Percentiles rank a stretch among this genome's conserved stretches.
These are phyloP conservation scores for Nanorana parkeri DNA, from an alignment of 2,113 vertebrate species.

Conservation along the genomic window DNA sequence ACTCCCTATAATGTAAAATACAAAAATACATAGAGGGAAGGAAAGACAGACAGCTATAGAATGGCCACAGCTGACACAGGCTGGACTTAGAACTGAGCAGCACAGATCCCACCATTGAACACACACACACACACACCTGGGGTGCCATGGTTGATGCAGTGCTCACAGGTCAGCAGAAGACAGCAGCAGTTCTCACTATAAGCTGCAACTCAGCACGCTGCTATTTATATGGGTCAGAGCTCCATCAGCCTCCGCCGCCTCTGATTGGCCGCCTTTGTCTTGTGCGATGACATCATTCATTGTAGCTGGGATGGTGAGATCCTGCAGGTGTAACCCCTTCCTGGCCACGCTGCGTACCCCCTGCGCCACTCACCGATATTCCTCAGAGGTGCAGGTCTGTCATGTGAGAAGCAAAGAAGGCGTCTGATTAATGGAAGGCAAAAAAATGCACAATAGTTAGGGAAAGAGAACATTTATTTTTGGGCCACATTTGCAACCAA, in stretches of 20 bases:
- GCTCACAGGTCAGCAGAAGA: not conserved
- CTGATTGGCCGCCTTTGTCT: constrained; percentile 35
- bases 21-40: no score
- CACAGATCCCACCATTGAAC: no score
- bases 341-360: not conserved
- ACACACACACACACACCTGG: no score
- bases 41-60: not conserved
- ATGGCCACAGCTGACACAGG: not conserved
- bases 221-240: constrained; percentile 44
- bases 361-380: not conserved
- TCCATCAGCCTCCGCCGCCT: not conserved
- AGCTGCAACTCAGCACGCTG: constrained; percentile 9
- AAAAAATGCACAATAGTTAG: no score
- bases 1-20: no score
- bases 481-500: no score
- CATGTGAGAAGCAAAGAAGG: no score
- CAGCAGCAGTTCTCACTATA: constrained; percentile 5
- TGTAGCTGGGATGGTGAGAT: constrained; percentile 3
- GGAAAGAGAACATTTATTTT: no score
- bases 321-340: constrained; percentile 32
- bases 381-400: no score
- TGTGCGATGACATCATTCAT: constrained; percentile 41
- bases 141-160: constrained; percentile 36
- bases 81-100: not conserved
- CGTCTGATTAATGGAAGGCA: no score